phyloP scores from a whole-genome alignment of 2,113 vertebrate species.

The Muntiacus reevesi region DNA sequence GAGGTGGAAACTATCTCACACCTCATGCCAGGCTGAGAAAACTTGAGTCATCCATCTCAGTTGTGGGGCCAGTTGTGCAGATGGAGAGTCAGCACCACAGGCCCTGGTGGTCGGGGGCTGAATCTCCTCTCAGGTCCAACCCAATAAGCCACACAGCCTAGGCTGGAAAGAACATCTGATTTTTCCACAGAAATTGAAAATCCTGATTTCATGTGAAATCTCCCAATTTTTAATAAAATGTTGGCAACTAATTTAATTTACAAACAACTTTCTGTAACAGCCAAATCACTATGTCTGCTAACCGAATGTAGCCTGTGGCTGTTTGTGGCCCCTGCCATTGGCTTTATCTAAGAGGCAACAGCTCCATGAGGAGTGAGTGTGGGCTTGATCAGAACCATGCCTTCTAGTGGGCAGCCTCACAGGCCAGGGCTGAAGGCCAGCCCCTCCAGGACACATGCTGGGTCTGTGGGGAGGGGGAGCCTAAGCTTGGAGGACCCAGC shows the following conservation, averaged over 20 bases:
- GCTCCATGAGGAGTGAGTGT: background rate
- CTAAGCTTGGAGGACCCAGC: too few relatives aligned
- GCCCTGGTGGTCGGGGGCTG: background rate
- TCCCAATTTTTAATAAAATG: background rate
- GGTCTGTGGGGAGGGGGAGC: rapidly evolving
- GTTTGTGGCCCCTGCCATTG: background rate
- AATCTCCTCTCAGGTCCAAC: background rate
- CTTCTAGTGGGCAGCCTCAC: background rate
- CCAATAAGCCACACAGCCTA: background rate
- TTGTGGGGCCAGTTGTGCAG: too few relatives aligned
- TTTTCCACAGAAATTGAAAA: background rate
- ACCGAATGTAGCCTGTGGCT: background rate
- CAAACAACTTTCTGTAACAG: background rate
- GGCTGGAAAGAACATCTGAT: background rate
- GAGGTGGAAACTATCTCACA: background rate
- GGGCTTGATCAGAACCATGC: background rate
- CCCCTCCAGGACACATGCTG: background rate
- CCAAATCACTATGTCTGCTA: background rate
- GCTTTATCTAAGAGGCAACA: background rate
- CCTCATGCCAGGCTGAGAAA: background rate
- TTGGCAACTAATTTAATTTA: background rate
- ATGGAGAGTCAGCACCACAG: background rate
- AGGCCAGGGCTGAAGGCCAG: background rate
- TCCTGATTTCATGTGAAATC: background rate
- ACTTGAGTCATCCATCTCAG: background rate